These are phyloP conservation scores for Drosophila antonietae DNA, from an alignment of 2,888 invertebrate genomes.

Conservation along the genomic window DNA sequence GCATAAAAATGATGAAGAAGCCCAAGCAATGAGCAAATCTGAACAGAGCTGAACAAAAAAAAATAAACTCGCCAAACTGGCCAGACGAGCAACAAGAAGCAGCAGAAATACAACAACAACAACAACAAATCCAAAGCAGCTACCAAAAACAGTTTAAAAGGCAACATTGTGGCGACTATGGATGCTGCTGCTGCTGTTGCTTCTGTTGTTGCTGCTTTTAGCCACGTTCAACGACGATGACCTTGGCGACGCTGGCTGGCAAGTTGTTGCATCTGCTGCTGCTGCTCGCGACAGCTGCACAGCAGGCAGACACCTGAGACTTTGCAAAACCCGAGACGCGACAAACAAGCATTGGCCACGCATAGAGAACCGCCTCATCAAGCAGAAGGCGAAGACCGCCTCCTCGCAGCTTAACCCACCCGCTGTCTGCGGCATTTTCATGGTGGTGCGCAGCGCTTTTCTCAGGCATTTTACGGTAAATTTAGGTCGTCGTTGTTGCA, in stretches of 20 bases:
- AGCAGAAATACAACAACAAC: conserved; percentile 31
- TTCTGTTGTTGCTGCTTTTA: conserved; percentile 43
- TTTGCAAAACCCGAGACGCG: conserved; percentile 29
- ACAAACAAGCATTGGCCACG: conserved; percentile 34
- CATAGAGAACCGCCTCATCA: conserved; percentile 39
- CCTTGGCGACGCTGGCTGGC: conserved; percentile 70
- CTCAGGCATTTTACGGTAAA: conserved; percentile 78
- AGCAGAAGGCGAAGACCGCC: not conserved
- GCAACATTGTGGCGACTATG: conserved; percentile 19
- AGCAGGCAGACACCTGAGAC: conserved; percentile 71
- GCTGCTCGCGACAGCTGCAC: conserved; percentile 67
- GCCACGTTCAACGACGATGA: conserved; percentile 55
- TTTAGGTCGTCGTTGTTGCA: conserved; percentile 66
- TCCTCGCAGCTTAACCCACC: conserved; percentile 32
- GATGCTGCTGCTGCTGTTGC: conserved; percentile 18
- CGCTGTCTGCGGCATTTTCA: conserved; percentile 48
- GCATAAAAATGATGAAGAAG: conserved; percentile 61
- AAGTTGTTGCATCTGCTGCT: conserved; percentile 74
- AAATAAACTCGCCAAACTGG: conserved; percentile 68
- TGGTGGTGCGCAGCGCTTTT: conserved; percentile 50
- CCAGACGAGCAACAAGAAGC: conserved; percentile 47
- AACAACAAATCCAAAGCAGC: conserved; percentile 28
- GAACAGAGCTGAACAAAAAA: conserved; percentile 23
- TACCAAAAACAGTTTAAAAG: conserved; percentile 60
- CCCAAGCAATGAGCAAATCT: conserved; percentile 45